Percentiles rank a stretch among this genome's conserved stretches.
phyloP scores from a whole-genome alignment of 2,888 invertebrate genomes.

The Rhorus exstirpatorius region DNA sequence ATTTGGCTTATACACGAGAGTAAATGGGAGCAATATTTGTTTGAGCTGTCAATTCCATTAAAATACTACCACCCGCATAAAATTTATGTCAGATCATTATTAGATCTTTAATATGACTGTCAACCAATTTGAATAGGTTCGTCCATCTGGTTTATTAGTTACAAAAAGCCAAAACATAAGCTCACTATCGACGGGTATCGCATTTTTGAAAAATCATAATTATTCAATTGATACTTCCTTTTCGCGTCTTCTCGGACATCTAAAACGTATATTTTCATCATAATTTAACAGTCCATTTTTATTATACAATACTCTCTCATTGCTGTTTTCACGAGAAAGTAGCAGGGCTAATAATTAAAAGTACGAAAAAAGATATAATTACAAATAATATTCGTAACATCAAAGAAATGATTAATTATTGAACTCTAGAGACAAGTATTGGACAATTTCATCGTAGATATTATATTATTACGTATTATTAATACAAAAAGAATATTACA shows the following conservation, averaged over 20 bases:
- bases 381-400: not conserved
- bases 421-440: slow-evolving; percentile 32
- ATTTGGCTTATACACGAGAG: no score
- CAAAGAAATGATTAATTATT: slow-evolving; percentile 4
- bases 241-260: slow-evolving; percentile 21
- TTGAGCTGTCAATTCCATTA: no score
- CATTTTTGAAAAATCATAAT: no score
- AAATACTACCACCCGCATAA: no score
- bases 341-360: not conserved
- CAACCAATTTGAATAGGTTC: no score
- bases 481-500: slow-evolving; percentile 66
- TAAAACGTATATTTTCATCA: slow-evolving; percentile 33
- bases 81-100: no score
- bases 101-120: no score
- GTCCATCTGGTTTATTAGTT: no score
- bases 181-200: no score
- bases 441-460: slow-evolving; percentile 53
- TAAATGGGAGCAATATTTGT: no score
- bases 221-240: no score
- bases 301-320: slow-evolving; percentile 27
- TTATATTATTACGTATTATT: slow-evolving; percentile 57
- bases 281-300: slow-evolving; percentile 32
- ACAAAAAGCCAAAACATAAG: no score
- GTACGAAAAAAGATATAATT: not conserved
- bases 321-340: not conserved